Conservation (phyloP, 2,797 vertebrate genomes). For the Chiloscyllium punctatum region DNA sequence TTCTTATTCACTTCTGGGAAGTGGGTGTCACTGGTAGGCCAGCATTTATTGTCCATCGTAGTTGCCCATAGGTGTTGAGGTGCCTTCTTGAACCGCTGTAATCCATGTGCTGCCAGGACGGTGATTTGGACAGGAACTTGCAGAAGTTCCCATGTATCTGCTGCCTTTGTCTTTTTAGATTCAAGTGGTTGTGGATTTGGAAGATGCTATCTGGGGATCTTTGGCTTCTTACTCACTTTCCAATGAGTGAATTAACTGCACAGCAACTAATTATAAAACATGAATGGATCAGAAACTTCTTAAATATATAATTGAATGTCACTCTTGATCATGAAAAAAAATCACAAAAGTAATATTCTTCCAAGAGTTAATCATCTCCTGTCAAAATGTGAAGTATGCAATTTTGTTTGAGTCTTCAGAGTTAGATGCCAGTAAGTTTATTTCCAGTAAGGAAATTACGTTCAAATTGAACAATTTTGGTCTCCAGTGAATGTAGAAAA, state of each 20-base stretch:
- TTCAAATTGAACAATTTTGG: background rate
- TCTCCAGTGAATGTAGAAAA: slow-evolving; percentile 14
- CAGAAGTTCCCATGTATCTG: too few species aligned
- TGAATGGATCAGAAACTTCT: background rate
- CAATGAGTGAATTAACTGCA: background rate
- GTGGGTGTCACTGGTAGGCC: too few species aligned
- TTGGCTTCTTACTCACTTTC: too few species aligned
- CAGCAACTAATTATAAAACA: background rate
- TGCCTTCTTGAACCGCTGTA: too few species aligned
- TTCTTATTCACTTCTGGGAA: too few species aligned
- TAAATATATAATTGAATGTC: slow-evolving; percentile 4
- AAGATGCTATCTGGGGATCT: too few species aligned
- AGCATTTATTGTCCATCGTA: too few species aligned
- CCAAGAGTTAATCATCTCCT: slow-evolving; percentile 13
- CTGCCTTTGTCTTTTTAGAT: too few species aligned
- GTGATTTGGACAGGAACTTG: too few species aligned
- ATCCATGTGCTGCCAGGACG: too few species aligned
- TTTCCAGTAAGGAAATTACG: background rate
- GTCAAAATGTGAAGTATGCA: background rate
- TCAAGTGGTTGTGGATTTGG: too few species aligned
- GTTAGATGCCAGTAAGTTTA: background rate
- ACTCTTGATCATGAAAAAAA: background rate
- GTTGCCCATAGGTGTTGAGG: too few species aligned
- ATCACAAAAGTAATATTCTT: background rate
- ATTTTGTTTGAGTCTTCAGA: background rate